These are phyloP conservation scores for Microcebus jonahi DNA, from an alignment of 2,113 vertebrate species.

Conservation along the genomic window DNA sequence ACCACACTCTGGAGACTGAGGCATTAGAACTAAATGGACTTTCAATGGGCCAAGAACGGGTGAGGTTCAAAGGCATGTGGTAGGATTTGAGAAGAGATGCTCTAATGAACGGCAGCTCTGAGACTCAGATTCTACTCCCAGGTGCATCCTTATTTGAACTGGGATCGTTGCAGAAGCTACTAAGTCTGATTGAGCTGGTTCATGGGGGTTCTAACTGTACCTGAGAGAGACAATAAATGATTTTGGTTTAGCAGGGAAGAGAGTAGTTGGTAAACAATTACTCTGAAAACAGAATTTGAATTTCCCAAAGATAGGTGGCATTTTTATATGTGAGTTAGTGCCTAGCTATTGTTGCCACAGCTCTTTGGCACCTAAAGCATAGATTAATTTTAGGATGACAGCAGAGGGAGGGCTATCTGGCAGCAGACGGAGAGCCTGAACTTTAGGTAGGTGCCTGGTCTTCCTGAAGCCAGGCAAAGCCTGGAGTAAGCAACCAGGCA, in stretches of 20 bases:
- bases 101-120: not conserved
- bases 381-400: not conserved
- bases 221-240: not conserved
- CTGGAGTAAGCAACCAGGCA: not conserved
- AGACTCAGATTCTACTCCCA: not conserved
- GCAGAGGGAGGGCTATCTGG: not conserved
- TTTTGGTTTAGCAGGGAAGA: not conserved
- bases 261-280: not conserved
- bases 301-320: not conserved
- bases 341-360: not conserved
- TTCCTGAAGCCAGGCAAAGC: not conserved
- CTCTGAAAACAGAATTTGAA: constrained; percentile 13
- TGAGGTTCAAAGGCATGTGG: not conserved
- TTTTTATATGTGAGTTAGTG: not conserved
- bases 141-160: not conserved
- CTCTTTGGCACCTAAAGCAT: not conserved
- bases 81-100: not conserved
- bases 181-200: not conserved
- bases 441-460: not conserved
- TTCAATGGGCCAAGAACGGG: not conserved
- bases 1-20: not conserved
- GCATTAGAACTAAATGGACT: not conserved
- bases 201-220: not conserved
- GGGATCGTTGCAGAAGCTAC: not conserved
- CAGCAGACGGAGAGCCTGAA: not conserved